Percentiles rank a stretch among this genome's conserved stretches.
Conservation (phyloP, 2,797 vertebrate genomes). For the Acestrorhynchus altus region DNA sequence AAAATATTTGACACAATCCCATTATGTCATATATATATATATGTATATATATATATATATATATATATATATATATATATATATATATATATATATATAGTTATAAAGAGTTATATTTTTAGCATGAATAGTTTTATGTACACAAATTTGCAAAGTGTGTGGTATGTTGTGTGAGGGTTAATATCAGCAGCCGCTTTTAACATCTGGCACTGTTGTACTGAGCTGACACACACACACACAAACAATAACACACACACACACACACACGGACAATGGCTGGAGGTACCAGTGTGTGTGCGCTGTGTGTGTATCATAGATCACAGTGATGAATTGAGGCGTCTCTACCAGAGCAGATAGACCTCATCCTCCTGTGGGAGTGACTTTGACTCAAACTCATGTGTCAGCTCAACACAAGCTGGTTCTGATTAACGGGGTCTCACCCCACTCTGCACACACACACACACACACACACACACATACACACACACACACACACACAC, state of each 20-base stretch:
- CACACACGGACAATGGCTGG: too few relatives aligned
- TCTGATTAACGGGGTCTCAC: neutral
- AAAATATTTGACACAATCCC: too few relatives aligned
- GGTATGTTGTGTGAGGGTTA: slow-evolving; percentile 43
- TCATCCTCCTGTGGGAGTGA: slow-evolving; percentile 3
- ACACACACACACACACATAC: neutral
- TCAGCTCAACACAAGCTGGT: slow-evolving; percentile 17
- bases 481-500: too few relatives aligned
- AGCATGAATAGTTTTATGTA: too few relatives aligned
- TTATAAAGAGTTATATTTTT: too few relatives aligned
- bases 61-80: too few relatives aligned
- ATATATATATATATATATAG: too few relatives aligned
- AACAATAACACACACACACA: slow-evolving; percentile 57
- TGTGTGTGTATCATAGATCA: neutral
- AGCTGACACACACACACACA: slow-evolving; percentile 57
- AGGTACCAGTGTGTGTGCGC: neutral
- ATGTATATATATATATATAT: too few relatives aligned
- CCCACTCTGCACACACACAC: neutral
- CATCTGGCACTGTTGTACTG: slow-evolving; percentile 66
- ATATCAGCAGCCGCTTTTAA: slow-evolving; percentile 67
- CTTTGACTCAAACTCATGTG: slow-evolving; percentile 29
- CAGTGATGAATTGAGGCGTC: slow-evolving; percentile 26
- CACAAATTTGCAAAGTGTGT: too few relatives aligned
- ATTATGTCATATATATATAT: too few relatives aligned
- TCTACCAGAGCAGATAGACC: slow-evolving; percentile 6